Percentiles rank a stretch among this genome's conserved stretches.
Conservation (phyloP, 2,797 vertebrate species). For the Enteromius treurensis region DNA sequence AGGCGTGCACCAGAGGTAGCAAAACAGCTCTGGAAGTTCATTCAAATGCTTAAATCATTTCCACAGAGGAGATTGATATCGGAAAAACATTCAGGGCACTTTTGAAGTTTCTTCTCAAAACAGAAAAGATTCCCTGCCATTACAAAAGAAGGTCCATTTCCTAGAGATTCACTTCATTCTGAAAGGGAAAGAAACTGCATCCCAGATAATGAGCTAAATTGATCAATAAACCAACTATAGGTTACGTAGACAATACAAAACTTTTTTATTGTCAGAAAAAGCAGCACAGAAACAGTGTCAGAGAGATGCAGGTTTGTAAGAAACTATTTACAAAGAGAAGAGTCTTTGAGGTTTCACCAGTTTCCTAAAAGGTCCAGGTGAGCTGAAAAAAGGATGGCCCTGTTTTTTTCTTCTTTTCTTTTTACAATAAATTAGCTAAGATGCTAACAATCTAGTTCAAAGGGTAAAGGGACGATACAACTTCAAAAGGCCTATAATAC, state of each 20-base stretch:
- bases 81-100: slow-evolving; percentile 44
- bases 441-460: slow-evolving; percentile 65
- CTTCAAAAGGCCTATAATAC: slow-evolving; percentile 62
- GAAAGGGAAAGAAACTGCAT: slow-evolving; percentile 14
- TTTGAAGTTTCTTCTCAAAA: slow-evolving; percentile 50
- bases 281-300: slow-evolving; percentile 47
- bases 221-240: background rate
- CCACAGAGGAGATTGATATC: slow-evolving; percentile 48
- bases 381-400: slow-evolving; percentile 29
- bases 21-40: slow-evolving; percentile 59
- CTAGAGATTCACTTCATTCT: slow-evolving; percentile 63
- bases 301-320: slow-evolving; percentile 39
- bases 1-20: slow-evolving; percentile 66
- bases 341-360: slow-evolving; percentile 45
- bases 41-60: slow-evolving; percentile 55
- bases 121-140: slow-evolving; percentile 51
- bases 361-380: slow-evolving; percentile 38
- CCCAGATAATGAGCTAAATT: background rate
- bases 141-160: slow-evolving; percentile 43
- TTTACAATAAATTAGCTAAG: slow-evolving; percentile 57
- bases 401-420: slow-evolving; percentile 50
- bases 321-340: slow-evolving; percentile 45
- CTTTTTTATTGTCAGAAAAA: slow-evolving; percentile 41
- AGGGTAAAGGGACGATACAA: slow-evolving; percentile 57
- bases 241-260: slow-evolving; percentile 29